These are phyloP conservation scores for Pomacea maculata DNA, from an alignment of 1,140 invertebrate species.

Conservation along the genomic window DNA sequence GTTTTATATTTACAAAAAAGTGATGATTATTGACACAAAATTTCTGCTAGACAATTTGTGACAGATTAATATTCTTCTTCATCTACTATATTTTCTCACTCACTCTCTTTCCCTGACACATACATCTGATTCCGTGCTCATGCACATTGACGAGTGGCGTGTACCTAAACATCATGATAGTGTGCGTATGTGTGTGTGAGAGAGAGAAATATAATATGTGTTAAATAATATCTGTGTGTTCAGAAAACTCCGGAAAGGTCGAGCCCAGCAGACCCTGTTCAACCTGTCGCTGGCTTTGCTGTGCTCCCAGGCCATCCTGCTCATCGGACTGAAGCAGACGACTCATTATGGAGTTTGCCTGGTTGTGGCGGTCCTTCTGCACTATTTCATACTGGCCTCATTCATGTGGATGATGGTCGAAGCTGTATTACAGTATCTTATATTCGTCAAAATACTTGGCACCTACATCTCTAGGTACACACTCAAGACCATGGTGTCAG, in stretches of 20 bases:
- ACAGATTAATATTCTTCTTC: too few species aligned
- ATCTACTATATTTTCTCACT: too few species aligned
- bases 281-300: constrained; percentile 57
- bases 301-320: constrained; percentile 50
- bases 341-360: constrained; percentile 53
- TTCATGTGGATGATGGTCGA: constrained; percentile 69
- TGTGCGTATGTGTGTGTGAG: background rate
- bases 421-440: constrained; percentile 66
- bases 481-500: constrained; percentile 63
- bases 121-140: too few species aligned
- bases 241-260: constrained; percentile 59
- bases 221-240: background rate
- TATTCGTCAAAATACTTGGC: constrained; percentile 67
- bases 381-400: constrained; percentile 66
- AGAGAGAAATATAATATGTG: background rate
- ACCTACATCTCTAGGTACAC: constrained; percentile 65
- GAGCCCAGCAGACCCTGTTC: constrained; percentile 59
- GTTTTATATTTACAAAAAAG: too few species aligned
- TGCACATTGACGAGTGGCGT: background rate
- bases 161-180: background rate
- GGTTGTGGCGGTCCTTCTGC: constrained; percentile 61
- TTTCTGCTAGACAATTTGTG: too few species aligned
- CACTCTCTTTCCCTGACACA: too few species aligned
- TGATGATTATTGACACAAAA: too few species aligned
- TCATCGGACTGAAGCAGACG: constrained; percentile 56